phyloP scores from a whole-genome alignment of 2,888 invertebrate genomes.

The Cylindroiulus punctatus region DNA sequence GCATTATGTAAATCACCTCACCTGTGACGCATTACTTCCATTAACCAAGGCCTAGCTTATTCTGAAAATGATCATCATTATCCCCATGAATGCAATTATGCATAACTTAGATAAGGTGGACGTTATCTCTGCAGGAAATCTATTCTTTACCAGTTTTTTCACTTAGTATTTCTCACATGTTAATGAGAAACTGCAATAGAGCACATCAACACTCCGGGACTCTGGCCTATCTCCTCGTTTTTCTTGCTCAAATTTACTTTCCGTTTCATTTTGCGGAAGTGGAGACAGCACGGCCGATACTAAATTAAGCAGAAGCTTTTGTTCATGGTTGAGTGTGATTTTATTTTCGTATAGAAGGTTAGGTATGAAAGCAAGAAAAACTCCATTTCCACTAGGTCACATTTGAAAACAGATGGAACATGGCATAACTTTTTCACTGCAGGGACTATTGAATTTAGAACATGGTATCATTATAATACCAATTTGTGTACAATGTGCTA shows the following conservation, averaged over 20 bases:
- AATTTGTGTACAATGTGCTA: too few relatives aligned
- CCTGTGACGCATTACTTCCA: not conserved
- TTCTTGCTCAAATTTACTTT: slow-evolving; percentile 20
- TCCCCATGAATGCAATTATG: slow-evolving; percentile 16
- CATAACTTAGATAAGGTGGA: slow-evolving; percentile 23
- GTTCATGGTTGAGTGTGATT: not conserved
- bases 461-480: too few relatives aligned
- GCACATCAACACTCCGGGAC: slow-evolving; percentile 14
- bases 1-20: not conserved
- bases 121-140: slow-evolving; percentile 42
- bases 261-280: slow-evolving; percentile 23
- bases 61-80: slow-evolving; percentile 22
- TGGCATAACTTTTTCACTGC: not conserved
- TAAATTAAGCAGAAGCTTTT: slow-evolving; percentile 18
- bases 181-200: slow-evolving; percentile 42
- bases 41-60: not conserved
- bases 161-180: not conserved
- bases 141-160: slow-evolving; percentile 13
- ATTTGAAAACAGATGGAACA: not conserved
- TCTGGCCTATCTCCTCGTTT: slow-evolving; percentile 11
- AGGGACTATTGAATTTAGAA: too few relatives aligned
- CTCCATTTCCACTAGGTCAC: not conserved
- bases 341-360: not conserved
- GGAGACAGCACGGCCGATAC: not conserved
- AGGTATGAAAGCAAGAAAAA: not conserved